These are phyloP conservation scores for Muntiacus muntjak DNA, from an alignment of 2,113 vertebrate species.

Conservation along the genomic window DNA sequence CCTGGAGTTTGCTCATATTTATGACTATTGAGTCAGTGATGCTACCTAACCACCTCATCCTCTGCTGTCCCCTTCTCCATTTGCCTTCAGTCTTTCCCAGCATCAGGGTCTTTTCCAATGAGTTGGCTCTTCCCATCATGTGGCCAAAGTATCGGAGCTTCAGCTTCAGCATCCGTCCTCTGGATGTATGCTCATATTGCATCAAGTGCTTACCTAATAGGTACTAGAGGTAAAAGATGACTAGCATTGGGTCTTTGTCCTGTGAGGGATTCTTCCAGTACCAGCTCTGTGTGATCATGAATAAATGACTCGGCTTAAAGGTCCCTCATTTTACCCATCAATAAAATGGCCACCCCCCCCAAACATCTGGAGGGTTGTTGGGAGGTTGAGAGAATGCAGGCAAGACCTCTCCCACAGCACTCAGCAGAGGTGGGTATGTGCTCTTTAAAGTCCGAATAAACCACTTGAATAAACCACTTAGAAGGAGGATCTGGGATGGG, in stretches of 20 bases:
- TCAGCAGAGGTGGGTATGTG: rapidly evolving
- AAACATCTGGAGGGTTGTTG: too few species aligned
- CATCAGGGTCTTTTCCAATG: not conserved
- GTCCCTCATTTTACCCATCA: not conserved
- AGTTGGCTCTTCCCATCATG: not conserved
- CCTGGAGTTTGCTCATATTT: not conserved
- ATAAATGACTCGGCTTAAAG: not conserved
- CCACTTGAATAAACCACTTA: not conserved
- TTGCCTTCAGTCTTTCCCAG: not conserved
- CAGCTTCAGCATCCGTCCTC: not conserved
- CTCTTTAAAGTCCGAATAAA: not conserved
- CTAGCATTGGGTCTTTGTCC: not conserved
- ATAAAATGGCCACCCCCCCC: not conserved
- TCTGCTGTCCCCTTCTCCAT: not conserved
- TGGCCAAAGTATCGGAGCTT: not conserved
- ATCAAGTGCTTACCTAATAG: not conserved
- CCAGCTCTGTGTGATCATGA: not conserved
- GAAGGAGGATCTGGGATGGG: not conserved
- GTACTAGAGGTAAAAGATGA: too few species aligned
- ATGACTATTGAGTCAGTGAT: not conserved
- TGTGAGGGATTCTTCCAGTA: not conserved
- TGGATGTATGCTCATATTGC: not conserved
- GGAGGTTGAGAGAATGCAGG: too few species aligned
- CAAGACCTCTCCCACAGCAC: rapidly evolving
- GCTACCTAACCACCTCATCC: not conserved